These are phyloP conservation scores for Apogon talboti DNA, from an alignment of 2,797 vertebrate genomes.

Conservation along the genomic window DNA sequence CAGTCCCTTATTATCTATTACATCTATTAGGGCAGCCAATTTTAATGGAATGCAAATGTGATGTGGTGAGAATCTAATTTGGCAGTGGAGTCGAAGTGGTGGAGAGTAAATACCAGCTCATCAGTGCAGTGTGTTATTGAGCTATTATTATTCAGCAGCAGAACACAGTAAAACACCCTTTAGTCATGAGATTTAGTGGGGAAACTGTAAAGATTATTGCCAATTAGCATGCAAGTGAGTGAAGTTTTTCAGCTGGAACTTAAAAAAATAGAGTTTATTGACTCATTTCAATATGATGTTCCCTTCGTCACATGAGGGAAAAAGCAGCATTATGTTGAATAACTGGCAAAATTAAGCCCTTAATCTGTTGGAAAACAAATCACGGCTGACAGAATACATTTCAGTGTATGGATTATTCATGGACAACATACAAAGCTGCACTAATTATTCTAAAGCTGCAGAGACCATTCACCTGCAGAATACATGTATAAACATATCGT, in stretches of 20 bases:
- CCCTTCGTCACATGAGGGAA: background rate
- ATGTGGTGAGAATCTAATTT: constrained; percentile 25
- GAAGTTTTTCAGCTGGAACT: background rate
- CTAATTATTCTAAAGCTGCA: background rate
- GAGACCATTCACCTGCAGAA: background rate
- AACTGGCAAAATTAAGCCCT: too few species aligned
- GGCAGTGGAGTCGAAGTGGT: background rate
- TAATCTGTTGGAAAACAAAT: too few species aligned
- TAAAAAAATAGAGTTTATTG: background rate
- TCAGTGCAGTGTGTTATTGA: constrained; percentile 12
- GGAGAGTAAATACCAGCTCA: constrained; percentile 31
- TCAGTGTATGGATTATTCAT: too few species aligned
- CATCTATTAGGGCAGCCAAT: constrained; percentile 5
- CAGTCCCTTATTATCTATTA: constrained; percentile 4
- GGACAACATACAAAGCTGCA: too few species aligned
- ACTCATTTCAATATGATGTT: background rate
- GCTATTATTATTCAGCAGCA: constrained; percentile 10
- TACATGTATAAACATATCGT: too few species aligned
- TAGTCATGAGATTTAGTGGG: background rate
- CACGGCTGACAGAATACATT: too few species aligned
- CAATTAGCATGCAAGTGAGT: background rate
- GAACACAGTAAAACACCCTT: constrained; percentile 13
- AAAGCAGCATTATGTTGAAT: background rate
- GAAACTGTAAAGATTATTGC: background rate
- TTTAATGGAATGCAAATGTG: constrained; percentile 25